Evolutionary conservation across 2,797 vertebrate species (phyloP).

Genomic region (Ctenosaura bakeri): DNA sequence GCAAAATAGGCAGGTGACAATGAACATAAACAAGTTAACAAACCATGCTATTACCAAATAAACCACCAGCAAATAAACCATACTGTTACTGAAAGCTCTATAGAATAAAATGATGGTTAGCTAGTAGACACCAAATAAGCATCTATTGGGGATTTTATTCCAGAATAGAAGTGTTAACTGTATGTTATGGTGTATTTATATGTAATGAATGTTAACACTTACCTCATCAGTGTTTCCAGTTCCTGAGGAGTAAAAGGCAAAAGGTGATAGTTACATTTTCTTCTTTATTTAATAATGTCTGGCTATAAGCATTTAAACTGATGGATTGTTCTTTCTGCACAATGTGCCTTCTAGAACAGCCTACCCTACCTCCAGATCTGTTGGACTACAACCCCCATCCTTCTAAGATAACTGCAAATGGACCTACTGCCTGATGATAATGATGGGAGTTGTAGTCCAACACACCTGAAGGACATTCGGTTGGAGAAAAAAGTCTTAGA

Average conservation of each 20-base stretch:
- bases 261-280: conserved; percentile 47
- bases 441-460: not conserved
- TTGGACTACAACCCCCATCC: not conserved
- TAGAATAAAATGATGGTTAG: not conserved
- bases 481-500: not conserved
- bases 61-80: not conserved
- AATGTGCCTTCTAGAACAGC: not conserved
- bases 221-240: conserved; percentile 73
- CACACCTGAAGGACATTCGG: not conserved
- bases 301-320: not conserved
- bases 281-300: not conserved
- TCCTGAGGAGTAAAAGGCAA: conserved; percentile 68
- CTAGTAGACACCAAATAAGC: not conserved
- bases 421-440: no score
- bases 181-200: not conserved
- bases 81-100: not conserved
- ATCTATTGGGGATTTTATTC: not conserved
- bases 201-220: conserved; percentile 50
- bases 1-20: not conserved
- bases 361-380: not conserved
- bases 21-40: not conserved
- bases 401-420: not conserved
- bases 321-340: not conserved
- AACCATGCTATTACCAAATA: not conserved
- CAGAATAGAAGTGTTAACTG: not conserved